Conservation (phyloP, 2,797 vertebrate species). For the Aplochiton taeniatus region DNA sequence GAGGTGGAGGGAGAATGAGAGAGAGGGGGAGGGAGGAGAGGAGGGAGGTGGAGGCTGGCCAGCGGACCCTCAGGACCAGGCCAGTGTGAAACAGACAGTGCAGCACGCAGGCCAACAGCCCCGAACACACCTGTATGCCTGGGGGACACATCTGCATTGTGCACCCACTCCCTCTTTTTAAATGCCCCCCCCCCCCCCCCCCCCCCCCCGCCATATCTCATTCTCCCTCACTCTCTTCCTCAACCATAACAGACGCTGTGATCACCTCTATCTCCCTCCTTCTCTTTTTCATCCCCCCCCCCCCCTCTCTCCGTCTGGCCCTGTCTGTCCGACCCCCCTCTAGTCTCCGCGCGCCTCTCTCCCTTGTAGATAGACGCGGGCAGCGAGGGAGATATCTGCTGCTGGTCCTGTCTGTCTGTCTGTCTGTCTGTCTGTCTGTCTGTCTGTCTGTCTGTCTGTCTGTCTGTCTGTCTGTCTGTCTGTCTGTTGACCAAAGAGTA, state of each 20-base stretch:
- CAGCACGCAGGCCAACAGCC: slow-evolving; percentile 60
- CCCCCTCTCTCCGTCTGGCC: slow-evolving; percentile 25
- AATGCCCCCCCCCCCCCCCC: not conserved
- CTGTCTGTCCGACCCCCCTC: slow-evolving; percentile 19
- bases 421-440: not conserved
- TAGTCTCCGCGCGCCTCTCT: not conserved
- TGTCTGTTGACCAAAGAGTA: not conserved
- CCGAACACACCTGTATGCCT: slow-evolving; percentile 45
- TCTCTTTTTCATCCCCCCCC: not conserved
- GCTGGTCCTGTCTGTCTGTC: not conserved
- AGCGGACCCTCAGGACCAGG: slow-evolving; percentile 44
- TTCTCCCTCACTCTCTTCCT: slow-evolving; percentile 4
- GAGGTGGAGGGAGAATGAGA: too few species aligned
- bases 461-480: not conserved
- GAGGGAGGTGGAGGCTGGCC: not conserved
- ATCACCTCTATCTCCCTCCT: too few species aligned
- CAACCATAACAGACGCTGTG: too few species aligned
- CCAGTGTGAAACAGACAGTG: slow-evolving; percentile 72
- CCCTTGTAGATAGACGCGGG: not conserved
- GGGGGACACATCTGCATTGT: slow-evolving; percentile 21
- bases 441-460: slow-evolving; percentile 32
- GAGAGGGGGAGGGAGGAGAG: too few species aligned
- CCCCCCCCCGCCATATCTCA: too few species aligned
- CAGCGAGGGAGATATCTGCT: too few species aligned
- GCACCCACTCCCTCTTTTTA: not conserved